Conservation (phyloP, 2,797 vertebrate genomes). For the Neoniphon sammara region DNA sequence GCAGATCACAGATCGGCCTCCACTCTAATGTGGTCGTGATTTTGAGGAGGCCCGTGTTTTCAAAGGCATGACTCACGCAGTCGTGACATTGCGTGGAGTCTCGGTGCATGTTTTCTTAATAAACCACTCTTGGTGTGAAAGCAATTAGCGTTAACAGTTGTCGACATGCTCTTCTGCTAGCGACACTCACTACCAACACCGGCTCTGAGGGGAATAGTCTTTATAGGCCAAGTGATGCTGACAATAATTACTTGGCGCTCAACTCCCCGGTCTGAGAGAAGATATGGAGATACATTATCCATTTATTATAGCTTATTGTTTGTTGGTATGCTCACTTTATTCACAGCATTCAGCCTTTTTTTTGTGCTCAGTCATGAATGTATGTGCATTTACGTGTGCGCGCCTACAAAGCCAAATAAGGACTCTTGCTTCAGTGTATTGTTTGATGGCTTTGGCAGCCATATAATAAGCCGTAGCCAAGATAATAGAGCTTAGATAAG, state of each 20-base stretch:
- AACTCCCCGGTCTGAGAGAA: conserved; percentile 69
- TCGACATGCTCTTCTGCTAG: conserved; percentile 80
- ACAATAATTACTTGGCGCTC: conserved; percentile 80
- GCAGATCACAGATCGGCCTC: conserved; percentile 49
- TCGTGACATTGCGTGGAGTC: conserved; percentile 60
- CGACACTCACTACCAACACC: conserved; percentile 73
- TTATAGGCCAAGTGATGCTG: conserved; percentile 77
- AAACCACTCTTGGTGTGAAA: conserved; percentile 81
- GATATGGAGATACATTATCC: conserved; percentile 60
- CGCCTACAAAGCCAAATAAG: conserved; percentile 62
- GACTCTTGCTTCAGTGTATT: conserved; percentile 63
- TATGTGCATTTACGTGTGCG: conserved; percentile 50
- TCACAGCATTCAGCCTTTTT: conserved; percentile 42
- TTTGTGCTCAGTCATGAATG: conserved; percentile 28
- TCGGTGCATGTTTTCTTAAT: conserved; percentile 81
- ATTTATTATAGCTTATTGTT: conserved; percentile 64
- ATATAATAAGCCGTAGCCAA: conserved; percentile 67
- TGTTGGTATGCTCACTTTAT: conserved; percentile 59
- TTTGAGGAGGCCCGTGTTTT: conserved; percentile 49
- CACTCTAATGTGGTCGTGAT: conserved; percentile 59
- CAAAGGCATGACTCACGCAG: conserved; percentile 64
- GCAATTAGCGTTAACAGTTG: conserved; percentile 84
- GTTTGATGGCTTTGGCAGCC: conserved; percentile 74
- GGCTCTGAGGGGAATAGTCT: conserved; percentile 81
- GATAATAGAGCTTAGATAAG: conserved; percentile 77